Percentiles rank a stretch among this genome's conserved stretches.
phyloP scores from a whole-genome alignment of 1,140 invertebrate species.

The Apolygus lucorum region DNA sequence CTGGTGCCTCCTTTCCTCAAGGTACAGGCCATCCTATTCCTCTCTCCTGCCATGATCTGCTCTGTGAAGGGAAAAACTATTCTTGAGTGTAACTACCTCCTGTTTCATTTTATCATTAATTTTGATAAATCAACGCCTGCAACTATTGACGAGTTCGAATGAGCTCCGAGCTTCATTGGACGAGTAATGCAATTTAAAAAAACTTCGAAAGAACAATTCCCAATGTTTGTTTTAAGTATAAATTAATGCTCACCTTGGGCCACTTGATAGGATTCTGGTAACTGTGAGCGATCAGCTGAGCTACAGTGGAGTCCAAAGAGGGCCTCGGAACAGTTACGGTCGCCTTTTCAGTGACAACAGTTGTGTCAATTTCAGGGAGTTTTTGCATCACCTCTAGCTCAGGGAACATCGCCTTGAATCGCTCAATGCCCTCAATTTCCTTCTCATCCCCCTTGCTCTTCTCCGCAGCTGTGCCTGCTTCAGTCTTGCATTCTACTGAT shows the following conservation, averaged over 20 bases:
- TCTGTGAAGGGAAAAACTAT: too few species aligned
- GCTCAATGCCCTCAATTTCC: slow-evolving; percentile 33
- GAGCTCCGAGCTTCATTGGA: too few species aligned
- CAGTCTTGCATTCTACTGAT: slow-evolving; percentile 25
- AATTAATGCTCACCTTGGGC: slow-evolving; percentile 48
- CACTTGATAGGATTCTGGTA: slow-evolving; percentile 48
- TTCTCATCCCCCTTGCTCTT: slow-evolving; percentile 24
- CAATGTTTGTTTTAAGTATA: too few species aligned
- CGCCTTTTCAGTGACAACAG: slow-evolving; percentile 40
- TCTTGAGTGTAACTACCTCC: too few species aligned
- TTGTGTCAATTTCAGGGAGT: slow-evolving; percentile 51
- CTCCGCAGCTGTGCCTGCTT: slow-evolving; percentile 34
- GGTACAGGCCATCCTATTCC: too few species aligned
- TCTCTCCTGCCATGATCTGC: too few species aligned
- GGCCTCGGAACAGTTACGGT: slow-evolving; percentile 21
- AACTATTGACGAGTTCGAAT: too few species aligned
- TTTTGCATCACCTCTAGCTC: slow-evolving; percentile 62
- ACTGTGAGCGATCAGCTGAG: slow-evolving; percentile 49
- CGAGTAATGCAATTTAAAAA: too few species aligned
- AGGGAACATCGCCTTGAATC: slow-evolving; percentile 59
- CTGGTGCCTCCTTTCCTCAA: too few species aligned
- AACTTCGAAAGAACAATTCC: too few species aligned
- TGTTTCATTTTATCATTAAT: too few species aligned
- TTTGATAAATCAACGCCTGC: too few species aligned
- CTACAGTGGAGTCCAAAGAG: slow-evolving; percentile 47